A percentile compares a stretch with the other conserved stretches of the same genome.
These are phyloP conservation scores for Enteromius paludinosus DNA, from an alignment of 2,797 vertebrate genomes.

Conservation along the genomic window DNA sequence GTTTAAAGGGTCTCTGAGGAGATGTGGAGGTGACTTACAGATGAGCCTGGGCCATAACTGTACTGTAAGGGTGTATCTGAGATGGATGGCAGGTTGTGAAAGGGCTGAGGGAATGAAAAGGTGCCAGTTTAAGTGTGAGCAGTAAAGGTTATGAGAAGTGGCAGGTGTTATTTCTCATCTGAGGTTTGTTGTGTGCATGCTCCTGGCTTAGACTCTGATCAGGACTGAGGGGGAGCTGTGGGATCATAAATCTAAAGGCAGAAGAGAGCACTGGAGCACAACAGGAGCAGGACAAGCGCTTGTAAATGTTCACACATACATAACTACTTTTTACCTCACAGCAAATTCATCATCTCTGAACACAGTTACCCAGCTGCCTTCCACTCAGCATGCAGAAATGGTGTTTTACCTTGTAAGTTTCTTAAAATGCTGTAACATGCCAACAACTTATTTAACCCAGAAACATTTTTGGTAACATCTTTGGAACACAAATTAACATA, in stretches of 20 bases:
- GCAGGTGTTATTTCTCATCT: conserved; percentile 28
- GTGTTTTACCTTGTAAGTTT: conserved; percentile 17
- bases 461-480: no score
- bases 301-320: conserved; percentile 47
- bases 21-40: background rate
- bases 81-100: conserved; percentile 12
- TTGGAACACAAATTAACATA: no score
- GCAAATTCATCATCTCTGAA: conserved; percentile 10
- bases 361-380: conserved; percentile 34
- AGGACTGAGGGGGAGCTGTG: conserved; percentile 5
- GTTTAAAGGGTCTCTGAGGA: conserved; percentile 2
- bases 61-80: conserved; percentile 4
- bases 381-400: conserved; percentile 29
- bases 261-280: conserved; percentile 26
- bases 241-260: conserved; percentile 40
- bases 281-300: conserved; percentile 15
- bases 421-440: background rate
- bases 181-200: conserved; percentile 19
- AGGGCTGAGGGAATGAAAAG: conserved; percentile 10
- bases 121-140: conserved; percentile 12
- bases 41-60: background rate
- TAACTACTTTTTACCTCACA: conserved; percentile 2
- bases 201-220: conserved; percentile 15
- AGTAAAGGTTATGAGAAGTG: conserved; percentile 41
- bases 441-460: no score